Conservation (phyloP, 2,113 vertebrate genomes). For the Entelurus aequoreus region DNA sequence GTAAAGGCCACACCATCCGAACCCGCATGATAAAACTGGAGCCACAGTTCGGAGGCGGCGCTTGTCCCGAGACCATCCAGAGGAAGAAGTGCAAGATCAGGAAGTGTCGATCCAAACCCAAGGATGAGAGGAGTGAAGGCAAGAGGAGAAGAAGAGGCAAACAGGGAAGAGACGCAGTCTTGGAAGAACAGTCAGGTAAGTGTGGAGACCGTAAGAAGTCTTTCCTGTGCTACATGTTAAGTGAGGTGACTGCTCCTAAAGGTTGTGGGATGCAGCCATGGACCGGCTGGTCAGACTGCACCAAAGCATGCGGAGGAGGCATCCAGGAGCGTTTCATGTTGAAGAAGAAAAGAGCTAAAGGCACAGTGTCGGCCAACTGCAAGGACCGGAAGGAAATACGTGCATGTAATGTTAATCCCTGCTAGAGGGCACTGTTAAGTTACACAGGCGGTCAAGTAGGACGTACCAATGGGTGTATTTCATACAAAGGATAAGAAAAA, state of each 20-base stretch:
- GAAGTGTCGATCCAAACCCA: slow-evolving; percentile 74
- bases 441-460: not conserved
- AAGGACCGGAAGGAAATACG: slow-evolving; percentile 89
- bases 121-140: slow-evolving; percentile 33
- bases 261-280: slow-evolving; percentile 87
- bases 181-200: slow-evolving; percentile 75
- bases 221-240: no score
- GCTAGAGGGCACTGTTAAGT: slow-evolving; percentile 72
- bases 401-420: slow-evolving; percentile 86
- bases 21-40: slow-evolving; percentile 89
- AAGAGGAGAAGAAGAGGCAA: slow-evolving; percentile 41
- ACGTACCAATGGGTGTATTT: slow-evolving; percentile 12
- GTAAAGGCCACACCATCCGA: slow-evolving; percentile 90
- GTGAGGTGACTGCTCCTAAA: slow-evolving; percentile 34
- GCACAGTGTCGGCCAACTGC: slow-evolving; percentile 75
- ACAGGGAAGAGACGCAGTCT: slow-evolving; percentile 57
- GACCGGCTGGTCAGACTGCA: slow-evolving; percentile 89
- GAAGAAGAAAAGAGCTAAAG: slow-evolving; percentile 84
- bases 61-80: slow-evolving; percentile 89
- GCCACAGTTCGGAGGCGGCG: slow-evolving; percentile 83
- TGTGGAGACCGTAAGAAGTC: not conserved
- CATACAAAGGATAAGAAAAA: not conserved
- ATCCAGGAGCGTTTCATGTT: slow-evolving; percentile 87
- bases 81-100: slow-evolving; percentile 87
- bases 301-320: slow-evolving; percentile 85